A percentile compares a stretch with the other conserved stretches of the same genome.
Evolutionary conservation across 2,113 vertebrate genomes (phyloP).

Genomic region (Oncorhynchus kisutch): DNA sequence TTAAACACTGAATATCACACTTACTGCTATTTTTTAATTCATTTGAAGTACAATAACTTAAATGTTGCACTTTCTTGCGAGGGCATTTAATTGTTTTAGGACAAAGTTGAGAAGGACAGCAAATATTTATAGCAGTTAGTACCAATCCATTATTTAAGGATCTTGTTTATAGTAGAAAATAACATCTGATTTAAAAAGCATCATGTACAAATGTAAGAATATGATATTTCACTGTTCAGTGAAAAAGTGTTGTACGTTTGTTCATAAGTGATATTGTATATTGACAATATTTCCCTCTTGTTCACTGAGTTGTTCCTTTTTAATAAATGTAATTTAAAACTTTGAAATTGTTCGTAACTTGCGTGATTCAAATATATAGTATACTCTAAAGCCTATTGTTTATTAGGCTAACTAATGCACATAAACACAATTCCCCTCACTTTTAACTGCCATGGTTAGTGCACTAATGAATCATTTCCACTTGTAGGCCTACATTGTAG

Average conservation of each 20-base stretch:
- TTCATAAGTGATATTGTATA: conserved; percentile 84
- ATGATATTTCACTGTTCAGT: conserved; percentile 78
- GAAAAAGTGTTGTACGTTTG: conserved; percentile 77
- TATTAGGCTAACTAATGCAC: neutral
- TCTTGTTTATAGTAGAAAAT: conserved; percentile 79
- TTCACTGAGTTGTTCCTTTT: conserved; percentile 79
- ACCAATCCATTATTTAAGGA: conserved; percentile 62
- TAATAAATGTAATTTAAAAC: conserved; percentile 70
- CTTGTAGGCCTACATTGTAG: too few species aligned
- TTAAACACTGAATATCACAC: neutral
- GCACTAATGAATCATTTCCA: too few species aligned
- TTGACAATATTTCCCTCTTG: conserved; percentile 79
- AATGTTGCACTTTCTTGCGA: conserved; percentile 65
- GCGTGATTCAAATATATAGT: neutral
- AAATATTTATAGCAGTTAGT: conserved; percentile 18
- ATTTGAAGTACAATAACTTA: conserved; percentile 33
- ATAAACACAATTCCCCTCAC: neutral
- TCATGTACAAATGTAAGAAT: conserved; percentile 74
- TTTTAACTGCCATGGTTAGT: neutral
- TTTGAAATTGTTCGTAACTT: neutral
- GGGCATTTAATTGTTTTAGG: conserved; percentile 41
- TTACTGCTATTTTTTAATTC: neutral
- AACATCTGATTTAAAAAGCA: conserved; percentile 23
- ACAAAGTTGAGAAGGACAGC: conserved; percentile 1
- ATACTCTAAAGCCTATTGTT: neutral